Conservation (phyloP, 2,888 invertebrate genomes). For the Cephus rjabovi region DNA sequence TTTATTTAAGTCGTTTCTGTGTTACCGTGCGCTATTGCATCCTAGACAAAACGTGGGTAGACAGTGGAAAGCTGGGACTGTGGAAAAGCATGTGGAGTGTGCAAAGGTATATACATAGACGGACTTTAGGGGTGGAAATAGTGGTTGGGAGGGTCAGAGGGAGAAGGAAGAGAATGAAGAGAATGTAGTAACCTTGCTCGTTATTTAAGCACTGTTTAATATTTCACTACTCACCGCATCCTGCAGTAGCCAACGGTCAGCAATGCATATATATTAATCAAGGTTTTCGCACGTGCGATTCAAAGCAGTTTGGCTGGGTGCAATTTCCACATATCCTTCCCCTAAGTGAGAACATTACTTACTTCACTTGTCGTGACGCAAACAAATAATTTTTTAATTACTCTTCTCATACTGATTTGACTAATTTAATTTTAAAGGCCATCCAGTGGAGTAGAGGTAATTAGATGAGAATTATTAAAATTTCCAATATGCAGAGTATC, state of each 20-base stretch:
- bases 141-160: neutral
- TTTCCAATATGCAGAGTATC: too few species aligned
- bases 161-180: neutral
- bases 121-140: neutral
- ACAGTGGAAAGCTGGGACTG: neutral
- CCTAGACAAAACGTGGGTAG: neutral
- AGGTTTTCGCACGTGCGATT: neutral
- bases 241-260: neutral
- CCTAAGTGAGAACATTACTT: neutral
- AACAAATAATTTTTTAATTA: too few species aligned
- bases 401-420: too few species aligned
- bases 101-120: neutral
- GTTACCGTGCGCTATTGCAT: neutral
- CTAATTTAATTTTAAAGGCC: too few species aligned
- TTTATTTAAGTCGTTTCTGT: neutral
- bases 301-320: neutral
- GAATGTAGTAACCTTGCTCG: conserved; percentile 3
- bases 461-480: too few species aligned
- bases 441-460: too few species aligned
- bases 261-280: neutral
- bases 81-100: neutral
- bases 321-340: neutral
- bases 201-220: conserved; percentile 23
- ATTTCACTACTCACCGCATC: conserved; percentile 15
- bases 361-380: neutral